Base-by-base conservation (phyloP, 30 jellyfish, hydroid and myxozoan genomes). In the Nemopilema nomurai region DNA sequence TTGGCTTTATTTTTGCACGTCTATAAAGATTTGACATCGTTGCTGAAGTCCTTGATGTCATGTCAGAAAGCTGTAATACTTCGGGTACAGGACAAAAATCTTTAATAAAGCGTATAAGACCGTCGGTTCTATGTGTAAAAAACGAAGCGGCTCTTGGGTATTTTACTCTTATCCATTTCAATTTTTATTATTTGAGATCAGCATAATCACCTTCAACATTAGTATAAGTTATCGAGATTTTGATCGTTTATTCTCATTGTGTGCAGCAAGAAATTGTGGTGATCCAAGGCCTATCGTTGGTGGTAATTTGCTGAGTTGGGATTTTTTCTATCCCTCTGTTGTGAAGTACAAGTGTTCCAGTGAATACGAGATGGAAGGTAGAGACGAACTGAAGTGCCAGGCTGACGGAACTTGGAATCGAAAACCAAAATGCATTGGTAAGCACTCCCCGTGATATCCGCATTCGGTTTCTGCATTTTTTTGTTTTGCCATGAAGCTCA, bases 331-430 rank as follows among this genome's bases (percentile, higher is more conserved):
- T 49, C 69, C 50, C 16, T 29, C 68, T 41, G 71, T 33, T 49
- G 4, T 73, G 25, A 69, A 79, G 18, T 79, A 79, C 71, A 50
- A 79, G 67, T 79, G 89, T 25, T 25, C 62, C 50, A 21, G 70
- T 0, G 70, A 79, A 6, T 79, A 79, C 52, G 71, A 62, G 30
- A 28, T 79, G 69, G 51, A 50, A n/a, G 89, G 89, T 30, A 9
- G 6, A 20, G 19, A 27, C 20, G 25, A 41, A 79, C 49, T 26
- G 27, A 29, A 25, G 30, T 79, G 89, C 67, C 77, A 50, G 67
- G 75, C 81, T 4, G 49, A n/a, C 70, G 81, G 89, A 31, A 29
- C 22, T 18, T 79, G 89, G 89, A 63, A 79, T 41, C 67, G 81
- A 23, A 13, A 33, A 29, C 49, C 24, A 21, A 41, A 66, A 22